phyloP scores from a whole-genome alignment of 2,113 vertebrate genomes.

The Cololabis saira region DNA sequence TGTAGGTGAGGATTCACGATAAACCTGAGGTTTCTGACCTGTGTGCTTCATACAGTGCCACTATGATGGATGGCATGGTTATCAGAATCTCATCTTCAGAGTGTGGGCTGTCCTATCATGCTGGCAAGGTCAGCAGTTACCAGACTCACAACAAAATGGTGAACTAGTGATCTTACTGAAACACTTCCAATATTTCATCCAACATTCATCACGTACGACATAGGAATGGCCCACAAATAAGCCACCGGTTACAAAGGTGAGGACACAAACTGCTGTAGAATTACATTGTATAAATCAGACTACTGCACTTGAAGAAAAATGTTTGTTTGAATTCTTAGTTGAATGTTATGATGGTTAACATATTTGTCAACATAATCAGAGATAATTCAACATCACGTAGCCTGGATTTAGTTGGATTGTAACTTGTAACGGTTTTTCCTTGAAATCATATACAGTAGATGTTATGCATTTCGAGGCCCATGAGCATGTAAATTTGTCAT shows the following conservation, averaged over 20 bases:
- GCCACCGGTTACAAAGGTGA: background rate
- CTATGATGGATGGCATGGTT: conserved; percentile 73
- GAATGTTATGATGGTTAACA: background rate
- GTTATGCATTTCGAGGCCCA: too few relatives aligned
- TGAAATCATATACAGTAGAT: too few relatives aligned
- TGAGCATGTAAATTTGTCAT: too few relatives aligned
- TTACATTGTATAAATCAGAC: background rate
- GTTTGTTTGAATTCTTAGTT: background rate
- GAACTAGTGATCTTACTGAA: conserved; percentile 55
- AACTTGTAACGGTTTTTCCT: too few relatives aligned
- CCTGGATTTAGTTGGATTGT: too few relatives aligned
- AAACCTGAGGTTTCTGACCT: conserved; percentile 58
- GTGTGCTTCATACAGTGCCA: conserved; percentile 59
- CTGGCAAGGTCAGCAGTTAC: conserved; percentile 76
- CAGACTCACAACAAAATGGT: conserved; percentile 53
- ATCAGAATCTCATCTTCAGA: conserved; percentile 61
- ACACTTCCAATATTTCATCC: conserved; percentile 38
- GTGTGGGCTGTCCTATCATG: conserved; percentile 61
- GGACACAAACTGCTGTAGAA: background rate
- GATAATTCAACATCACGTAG: too few relatives aligned
- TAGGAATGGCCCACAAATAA: conserved; percentile 23
- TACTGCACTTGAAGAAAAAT: background rate
- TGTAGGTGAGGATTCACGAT: conserved; percentile 44
- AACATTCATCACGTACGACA: conserved; percentile 53
- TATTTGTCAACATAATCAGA: too few relatives aligned